Percentiles rank a stretch among this genome's conserved stretches.
Evolutionary conservation across 2,797 vertebrate genomes (phyloP).

Genomic region (Botia almorhae): DNA sequence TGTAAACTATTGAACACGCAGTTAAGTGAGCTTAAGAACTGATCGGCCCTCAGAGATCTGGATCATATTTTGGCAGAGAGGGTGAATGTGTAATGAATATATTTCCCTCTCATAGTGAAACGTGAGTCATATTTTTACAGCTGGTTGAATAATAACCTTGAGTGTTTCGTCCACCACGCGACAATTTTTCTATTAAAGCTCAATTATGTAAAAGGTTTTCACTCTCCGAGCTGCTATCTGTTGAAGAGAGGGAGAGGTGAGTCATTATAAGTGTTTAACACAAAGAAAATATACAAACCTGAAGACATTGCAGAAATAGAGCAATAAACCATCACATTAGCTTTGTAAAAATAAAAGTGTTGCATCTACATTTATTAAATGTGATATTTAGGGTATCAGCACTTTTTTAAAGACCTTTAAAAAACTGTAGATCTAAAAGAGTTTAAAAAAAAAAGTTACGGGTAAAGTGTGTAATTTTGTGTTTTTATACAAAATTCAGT

Average conservation of each 20-base stretch:
- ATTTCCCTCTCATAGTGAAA: slow-evolving; percentile 37
- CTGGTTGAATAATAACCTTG: slow-evolving; percentile 57
- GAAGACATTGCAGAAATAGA: slow-evolving; percentile 15
- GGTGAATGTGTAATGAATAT: slow-evolving; percentile 55
- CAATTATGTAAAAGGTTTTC: slow-evolving; percentile 45
- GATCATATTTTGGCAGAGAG: slow-evolving; percentile 25
- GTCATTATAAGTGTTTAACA: slow-evolving; percentile 38
- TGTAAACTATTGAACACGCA: not conserved
- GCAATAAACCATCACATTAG: not conserved
- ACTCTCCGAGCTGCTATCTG: slow-evolving; percentile 21
- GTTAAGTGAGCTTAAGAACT: not conserved
- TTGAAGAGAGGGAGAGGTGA: not conserved
- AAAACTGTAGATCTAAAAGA: too few relatives aligned
- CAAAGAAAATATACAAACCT: slow-evolving; percentile 42
- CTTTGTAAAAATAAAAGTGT: too few relatives aligned
- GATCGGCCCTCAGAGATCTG: not conserved
- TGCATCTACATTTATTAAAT: too few relatives aligned
- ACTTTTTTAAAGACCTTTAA: too few relatives aligned
- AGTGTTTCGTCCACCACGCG: slow-evolving; percentile 50
- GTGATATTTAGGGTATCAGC: too few relatives aligned
- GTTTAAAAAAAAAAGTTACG: too few relatives aligned
- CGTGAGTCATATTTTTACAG: slow-evolving; percentile 61
- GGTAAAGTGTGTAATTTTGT: too few relatives aligned
- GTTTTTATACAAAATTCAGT: too few relatives aligned
- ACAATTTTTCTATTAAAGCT: slow-evolving; percentile 50